Evolutionary conservation across 1,140 invertebrate species (phyloP).

Genomic region (Caenorhabditis inopinata): DNA sequence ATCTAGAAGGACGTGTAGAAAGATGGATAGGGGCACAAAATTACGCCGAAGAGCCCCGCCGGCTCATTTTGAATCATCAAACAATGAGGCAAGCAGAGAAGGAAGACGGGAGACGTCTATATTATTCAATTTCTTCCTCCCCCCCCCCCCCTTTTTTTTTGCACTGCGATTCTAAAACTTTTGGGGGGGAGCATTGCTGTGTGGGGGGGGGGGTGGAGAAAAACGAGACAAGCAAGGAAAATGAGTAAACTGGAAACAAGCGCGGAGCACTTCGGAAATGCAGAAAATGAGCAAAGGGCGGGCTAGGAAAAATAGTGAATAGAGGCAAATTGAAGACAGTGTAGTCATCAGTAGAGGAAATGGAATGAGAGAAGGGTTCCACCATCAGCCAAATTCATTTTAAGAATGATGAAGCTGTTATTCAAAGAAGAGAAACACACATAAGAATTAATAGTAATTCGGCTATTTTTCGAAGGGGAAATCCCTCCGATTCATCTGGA

Average conservation of each 20-base stretch:
- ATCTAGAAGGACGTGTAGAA: not conserved
- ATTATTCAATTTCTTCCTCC: slow-evolving; percentile 19
- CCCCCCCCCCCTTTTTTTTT: no score
- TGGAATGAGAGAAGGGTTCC: no score
- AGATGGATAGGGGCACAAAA: slow-evolving; percentile 18
- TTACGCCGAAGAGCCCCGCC: not conserved
- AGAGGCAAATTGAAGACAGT: not conserved
- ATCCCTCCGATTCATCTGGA: no score
- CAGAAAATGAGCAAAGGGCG: not conserved
- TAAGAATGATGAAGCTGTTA: no score
- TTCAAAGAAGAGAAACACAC: no score
- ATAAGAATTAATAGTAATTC: no score
- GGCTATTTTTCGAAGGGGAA: no score
- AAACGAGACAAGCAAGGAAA: not conserved
- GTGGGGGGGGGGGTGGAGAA: not conserved
- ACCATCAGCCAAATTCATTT: no score
- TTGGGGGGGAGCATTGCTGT: not conserved
- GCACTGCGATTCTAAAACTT: not conserved
- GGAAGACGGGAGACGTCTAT: not conserved
- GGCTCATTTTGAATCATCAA: slow-evolving; percentile 23
- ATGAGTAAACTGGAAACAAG: not conserved
- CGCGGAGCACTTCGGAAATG: not conserved
- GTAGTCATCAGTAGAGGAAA: not conserved
- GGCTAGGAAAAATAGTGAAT: not conserved
- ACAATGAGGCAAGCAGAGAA: not conserved